Evolutionary conservation across 2,113 vertebrate species (phyloP).

Genomic region (Okapia johnstoni): DNA sequence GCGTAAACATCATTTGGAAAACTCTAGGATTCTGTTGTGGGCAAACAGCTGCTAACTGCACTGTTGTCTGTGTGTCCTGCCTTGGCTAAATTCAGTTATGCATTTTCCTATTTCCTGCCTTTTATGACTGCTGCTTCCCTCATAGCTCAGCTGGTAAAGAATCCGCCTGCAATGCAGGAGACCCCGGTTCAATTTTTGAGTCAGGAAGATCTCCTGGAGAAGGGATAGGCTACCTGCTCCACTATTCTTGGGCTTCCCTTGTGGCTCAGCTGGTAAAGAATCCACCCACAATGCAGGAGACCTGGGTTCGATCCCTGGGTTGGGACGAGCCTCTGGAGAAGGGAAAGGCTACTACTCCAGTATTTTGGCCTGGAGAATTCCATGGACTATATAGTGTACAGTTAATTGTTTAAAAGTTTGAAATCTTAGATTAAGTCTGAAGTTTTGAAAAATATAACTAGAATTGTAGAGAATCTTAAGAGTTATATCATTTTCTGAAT

Average conservation of each 20-base stretch:
- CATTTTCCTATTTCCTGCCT: background rate
- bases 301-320: background rate
- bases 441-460: background rate
- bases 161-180: background rate
- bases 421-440: constrained; percentile 14
- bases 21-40: background rate
- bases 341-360: background rate
- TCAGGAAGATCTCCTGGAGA: background rate
- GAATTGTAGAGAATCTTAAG: background rate
- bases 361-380: background rate
- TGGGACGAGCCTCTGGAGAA: background rate
- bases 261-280: background rate
- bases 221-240: background rate
- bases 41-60: background rate
- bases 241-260: background rate
- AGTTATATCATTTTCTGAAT: background rate
- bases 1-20: background rate
- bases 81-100: background rate
- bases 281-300: background rate
- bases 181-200: background rate
- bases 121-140: background rate
- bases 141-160: background rate
- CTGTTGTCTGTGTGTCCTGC: background rate
- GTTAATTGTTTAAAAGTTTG: constrained; percentile 5
- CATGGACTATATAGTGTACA: background rate